Evolutionary conservation across 2,888 invertebrate species (phyloP).

Genomic region (Helicoverpa assulta): DNA sequence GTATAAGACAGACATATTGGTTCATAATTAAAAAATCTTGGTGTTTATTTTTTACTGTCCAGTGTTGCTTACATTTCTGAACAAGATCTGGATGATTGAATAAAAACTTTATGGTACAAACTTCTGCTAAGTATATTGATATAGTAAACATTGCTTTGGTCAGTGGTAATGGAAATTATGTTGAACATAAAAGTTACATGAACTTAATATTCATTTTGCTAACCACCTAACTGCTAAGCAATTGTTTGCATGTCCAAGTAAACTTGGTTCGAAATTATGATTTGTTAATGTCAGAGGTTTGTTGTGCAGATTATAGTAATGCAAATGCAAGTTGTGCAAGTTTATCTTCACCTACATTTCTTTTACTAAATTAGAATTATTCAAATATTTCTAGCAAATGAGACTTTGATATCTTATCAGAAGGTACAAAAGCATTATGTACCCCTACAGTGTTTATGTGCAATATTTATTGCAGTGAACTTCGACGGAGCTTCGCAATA

Average conservation of each 20-base stretch:
- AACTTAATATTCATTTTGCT: constrained; percentile 7
- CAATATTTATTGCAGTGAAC: constrained; percentile 35
- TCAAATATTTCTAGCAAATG: constrained; percentile 15
- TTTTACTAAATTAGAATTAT: constrained; percentile 28
- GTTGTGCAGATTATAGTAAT: constrained; percentile 14
- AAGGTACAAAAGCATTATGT: neutral
- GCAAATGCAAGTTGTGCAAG: constrained; percentile 31
- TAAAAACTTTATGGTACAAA: constrained; percentile 30
- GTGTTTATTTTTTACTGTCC: constrained; percentile 73
- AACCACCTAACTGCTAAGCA: neutral
- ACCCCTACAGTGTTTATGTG: constrained; percentile 18
- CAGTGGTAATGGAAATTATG: neutral
- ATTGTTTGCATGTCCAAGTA: neutral
- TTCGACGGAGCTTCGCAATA: constrained; percentile 56
- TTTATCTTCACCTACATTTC: constrained; percentile 1
- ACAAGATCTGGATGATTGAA: constrained; percentile 23
- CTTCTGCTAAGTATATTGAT: neutral
- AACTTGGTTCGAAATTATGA: neutral
- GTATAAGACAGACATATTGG: constrained; percentile 57
- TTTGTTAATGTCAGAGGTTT: neutral
- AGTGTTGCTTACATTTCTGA: constrained; percentile 19
- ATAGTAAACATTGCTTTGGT: constrained; percentile 7
- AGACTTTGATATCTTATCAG: constrained; percentile 15
- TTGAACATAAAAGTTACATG: neutral
- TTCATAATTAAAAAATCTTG: constrained; percentile 71